phyloP scores from a whole-genome alignment of 2,113 vertebrate species.

The Mus pahari region DNA sequence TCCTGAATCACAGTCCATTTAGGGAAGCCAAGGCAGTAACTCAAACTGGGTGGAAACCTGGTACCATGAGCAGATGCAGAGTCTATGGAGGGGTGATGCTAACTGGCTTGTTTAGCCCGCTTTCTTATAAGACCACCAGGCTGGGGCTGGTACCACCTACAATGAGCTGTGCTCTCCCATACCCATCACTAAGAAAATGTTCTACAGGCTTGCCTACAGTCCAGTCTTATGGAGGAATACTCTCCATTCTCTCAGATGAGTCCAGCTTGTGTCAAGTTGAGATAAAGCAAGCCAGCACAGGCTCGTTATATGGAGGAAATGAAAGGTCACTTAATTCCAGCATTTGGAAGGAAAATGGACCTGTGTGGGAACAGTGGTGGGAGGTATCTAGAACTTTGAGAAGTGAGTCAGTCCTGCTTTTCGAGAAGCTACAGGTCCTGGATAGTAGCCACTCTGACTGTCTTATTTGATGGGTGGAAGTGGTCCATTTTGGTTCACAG shows the following conservation, averaged over 20 bases:
- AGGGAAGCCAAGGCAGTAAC: background rate
- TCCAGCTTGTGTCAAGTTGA: background rate
- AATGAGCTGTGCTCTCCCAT: background rate
- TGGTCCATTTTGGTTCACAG: background rate
- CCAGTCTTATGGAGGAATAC: background rate
- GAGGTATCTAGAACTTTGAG: background rate
- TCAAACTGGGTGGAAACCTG: background rate
- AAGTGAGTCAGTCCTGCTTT: slow-evolving; percentile 25
- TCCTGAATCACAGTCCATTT: background rate
- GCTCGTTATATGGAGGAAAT: background rate
- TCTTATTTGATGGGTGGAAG: slow-evolving; percentile 49
- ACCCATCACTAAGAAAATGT: background rate
- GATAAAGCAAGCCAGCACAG: background rate
- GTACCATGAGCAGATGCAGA: background rate
- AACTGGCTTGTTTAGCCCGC: background rate
- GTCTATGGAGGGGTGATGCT: background rate
- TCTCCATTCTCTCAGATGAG: background rate
- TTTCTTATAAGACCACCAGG: background rate
- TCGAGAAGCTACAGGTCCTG: slow-evolving; percentile 27
- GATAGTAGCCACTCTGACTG: slow-evolving; percentile 29
- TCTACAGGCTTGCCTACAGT: background rate
- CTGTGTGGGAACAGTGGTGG: background rate
- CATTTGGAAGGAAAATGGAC: background rate
- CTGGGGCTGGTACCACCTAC: background rate
- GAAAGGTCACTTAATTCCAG: background rate